phyloP scores from a whole-genome alignment of 2,888 invertebrate genomes.

The Atethmia centrago region DNA sequence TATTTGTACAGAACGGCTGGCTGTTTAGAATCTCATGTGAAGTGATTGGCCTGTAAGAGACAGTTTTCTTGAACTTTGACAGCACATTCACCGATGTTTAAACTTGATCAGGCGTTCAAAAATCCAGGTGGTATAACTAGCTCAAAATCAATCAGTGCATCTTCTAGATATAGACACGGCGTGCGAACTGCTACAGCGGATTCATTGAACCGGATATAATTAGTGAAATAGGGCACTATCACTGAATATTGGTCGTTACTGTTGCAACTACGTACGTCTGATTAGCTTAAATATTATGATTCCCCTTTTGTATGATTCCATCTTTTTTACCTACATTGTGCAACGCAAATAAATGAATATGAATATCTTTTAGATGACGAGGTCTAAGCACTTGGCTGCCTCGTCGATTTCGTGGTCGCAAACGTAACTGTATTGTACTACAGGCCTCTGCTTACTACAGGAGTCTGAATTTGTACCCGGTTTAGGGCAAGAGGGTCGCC shows the following conservation, averaged over 20 bases:
- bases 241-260: neutral
- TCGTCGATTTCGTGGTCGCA: neutral
- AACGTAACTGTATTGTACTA: too few species aligned
- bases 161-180: constrained; percentile 19
- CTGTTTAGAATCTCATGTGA: too few species aligned
- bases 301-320: too few species aligned
- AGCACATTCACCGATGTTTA: neutral
- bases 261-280: constrained; percentile 1
- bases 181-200: neutral
- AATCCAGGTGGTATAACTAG: neutral
- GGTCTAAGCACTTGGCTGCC: neutral
- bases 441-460: too few species aligned
- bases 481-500: too few species aligned
- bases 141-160: neutral
- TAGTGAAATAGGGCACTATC: constrained; percentile 39
- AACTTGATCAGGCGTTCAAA: too few species aligned
- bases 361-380: neutral
- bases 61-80: too few species aligned
- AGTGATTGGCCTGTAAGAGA: too few species aligned
- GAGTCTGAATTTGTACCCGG: too few species aligned
- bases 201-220: constrained; percentile 38
- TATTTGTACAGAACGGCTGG: too few species aligned
- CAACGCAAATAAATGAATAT: neutral
- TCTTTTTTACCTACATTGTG: too few species aligned
- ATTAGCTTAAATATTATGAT: neutral